phyloP scores from a whole-genome alignment of 2,113 vertebrate species.

The Phrynosoma platyrhinos region DNA sequence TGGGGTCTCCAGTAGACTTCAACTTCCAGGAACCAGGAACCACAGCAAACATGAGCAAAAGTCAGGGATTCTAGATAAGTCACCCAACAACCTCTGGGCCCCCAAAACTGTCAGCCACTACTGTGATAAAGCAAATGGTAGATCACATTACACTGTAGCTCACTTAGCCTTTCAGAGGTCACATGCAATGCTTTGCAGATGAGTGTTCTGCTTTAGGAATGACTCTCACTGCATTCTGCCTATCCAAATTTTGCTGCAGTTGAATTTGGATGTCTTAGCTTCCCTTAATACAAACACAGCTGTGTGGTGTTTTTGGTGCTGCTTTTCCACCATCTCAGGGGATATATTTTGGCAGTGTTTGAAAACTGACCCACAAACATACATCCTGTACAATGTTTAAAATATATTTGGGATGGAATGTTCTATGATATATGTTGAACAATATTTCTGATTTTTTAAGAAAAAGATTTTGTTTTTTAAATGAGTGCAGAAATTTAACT shows the following conservation, averaged over 20 bases:
- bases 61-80: neutral
- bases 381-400: neutral
- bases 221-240: constrained; percentile 55
- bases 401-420: neutral
- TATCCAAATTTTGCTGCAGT: constrained; percentile 69
- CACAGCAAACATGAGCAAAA: neutral
- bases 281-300: constrained; percentile 59
- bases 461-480: constrained; percentile 1
- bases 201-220: constrained; percentile 51
- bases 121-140: constrained; percentile 40
- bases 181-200: constrained; percentile 29
- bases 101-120: neutral
- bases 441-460: neutral
- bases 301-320: constrained; percentile 39
- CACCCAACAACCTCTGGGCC: neutral
- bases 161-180: constrained; percentile 39
- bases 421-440: constrained; percentile 19
- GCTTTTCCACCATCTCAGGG: constrained; percentile 24
- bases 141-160: constrained; percentile 25
- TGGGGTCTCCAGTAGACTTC: neutral
- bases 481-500: constrained; percentile 13
- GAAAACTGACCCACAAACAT: constrained; percentile 9
- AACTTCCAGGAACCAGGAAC: neutral
- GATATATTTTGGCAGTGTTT: constrained; percentile 26
- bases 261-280: constrained; percentile 64